Evolutionary conservation across 2,113 vertebrate genomes (phyloP), one percentile per base, ranked within the genome.

Genomic region (Bubo bubo): DNA sequence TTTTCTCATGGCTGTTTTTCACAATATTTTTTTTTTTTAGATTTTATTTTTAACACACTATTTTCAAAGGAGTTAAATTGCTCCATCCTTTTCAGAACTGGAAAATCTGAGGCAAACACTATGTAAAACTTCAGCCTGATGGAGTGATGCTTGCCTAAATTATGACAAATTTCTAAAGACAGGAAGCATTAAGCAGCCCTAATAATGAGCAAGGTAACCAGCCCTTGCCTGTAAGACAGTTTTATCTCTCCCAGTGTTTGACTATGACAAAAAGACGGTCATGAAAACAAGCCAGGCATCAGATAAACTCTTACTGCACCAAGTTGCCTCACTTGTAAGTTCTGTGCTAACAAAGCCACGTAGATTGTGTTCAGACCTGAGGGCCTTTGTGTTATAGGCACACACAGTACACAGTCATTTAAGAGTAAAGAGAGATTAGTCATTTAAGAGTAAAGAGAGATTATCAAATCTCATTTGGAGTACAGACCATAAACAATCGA

Each of bases 301-400:
- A 83, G 50, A 34, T 43, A 47, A 84, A 70, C 12, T 60, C 12
- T 63, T 52, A 47, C 16, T 53, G 27, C 41, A 77, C 41, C 10
- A 10, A 52, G 11, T 15, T 45, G 19, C 66, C n/a, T 84, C 0
- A 0, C 26, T 41, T 72, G 2, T 56, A 85, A 67, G 15, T 68
- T 72, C 66, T 72, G 43, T 90, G 47, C 16, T 50, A 63, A 71
- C 1, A 0, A 70, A 91, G 12, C 8, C 34, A 15, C 28, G 66
- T 62, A n/a, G 6, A 2, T 32, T 62, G 9, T 21, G 5, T 20
- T 95, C 37, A 80, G 26, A 74, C 35, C 45, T 43, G 37, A 71
- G 37, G 23, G 18, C 9, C 50, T 73, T 76, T 70, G 30, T 58
- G 24, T 64, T 83, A 23, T 10, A 77, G 77, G 20, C 20, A 79